These are phyloP conservation scores for Bombus confusus DNA, from an alignment of 1,140 invertebrate species.

Conservation along the genomic window DNA sequence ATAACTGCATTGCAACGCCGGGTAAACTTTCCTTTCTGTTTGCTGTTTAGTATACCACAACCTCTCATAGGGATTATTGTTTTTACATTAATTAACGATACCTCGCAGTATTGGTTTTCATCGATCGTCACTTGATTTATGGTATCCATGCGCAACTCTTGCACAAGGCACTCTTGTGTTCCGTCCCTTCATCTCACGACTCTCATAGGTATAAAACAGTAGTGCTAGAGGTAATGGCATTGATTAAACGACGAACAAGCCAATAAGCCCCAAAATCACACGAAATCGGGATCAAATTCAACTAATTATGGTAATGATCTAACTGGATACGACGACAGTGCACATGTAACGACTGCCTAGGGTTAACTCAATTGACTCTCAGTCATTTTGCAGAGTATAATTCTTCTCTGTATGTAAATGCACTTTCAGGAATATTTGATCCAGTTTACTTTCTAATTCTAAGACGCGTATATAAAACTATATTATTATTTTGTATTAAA, in stretches of 20 bases:
- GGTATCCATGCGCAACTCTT: conserved; percentile 8
- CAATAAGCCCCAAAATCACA: conserved; percentile 44
- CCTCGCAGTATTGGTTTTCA: background rate
- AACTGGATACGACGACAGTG: background rate
- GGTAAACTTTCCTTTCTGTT: background rate
- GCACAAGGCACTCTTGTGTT: conserved; percentile 35
- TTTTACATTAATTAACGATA: background rate
- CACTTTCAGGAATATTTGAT: background rate
- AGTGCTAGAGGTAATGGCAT: conserved; percentile 32
- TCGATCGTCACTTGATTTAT: conserved; percentile 47
- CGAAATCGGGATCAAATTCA: conserved; percentile 19
- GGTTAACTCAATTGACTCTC: conserved; percentile 9
- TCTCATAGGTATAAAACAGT: conserved; percentile 32
- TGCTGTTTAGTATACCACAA: background rate
- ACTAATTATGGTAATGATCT: conserved; percentile 51
- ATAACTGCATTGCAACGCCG: background rate
- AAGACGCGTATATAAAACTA: no score
- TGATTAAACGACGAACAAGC: conserved; percentile 61
- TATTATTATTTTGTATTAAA: no score
- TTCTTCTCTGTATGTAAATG: background rate
- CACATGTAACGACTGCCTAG: background rate
- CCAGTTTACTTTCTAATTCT: background rate
- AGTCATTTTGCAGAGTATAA: background rate
- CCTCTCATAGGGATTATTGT: background rate
- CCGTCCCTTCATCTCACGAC: conserved; percentile 44